These are phyloP conservation scores for Hippolais icterina DNA, from an alignment of 2,113 vertebrate species.

Conservation along the genomic window DNA sequence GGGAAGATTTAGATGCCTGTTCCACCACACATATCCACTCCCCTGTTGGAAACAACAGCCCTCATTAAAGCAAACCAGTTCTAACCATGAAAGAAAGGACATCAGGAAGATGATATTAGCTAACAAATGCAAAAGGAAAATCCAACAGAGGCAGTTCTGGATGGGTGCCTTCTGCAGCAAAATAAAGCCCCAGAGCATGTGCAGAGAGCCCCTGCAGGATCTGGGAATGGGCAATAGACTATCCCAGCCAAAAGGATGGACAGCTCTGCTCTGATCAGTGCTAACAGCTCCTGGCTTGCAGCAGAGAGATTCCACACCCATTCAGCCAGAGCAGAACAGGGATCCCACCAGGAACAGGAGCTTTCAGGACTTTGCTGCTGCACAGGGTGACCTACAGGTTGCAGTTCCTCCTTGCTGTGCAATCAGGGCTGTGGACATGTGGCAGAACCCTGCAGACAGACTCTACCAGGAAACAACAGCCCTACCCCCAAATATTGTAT, in stretches of 20 bases:
- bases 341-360: background rate
- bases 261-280: background rate
- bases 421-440: background rate
- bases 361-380: background rate
- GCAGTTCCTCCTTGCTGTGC: background rate
- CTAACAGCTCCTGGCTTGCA: background rate
- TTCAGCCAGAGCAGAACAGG: background rate
- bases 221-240: background rate
- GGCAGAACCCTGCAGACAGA: background rate
- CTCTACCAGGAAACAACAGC: background rate
- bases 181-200: background rate
- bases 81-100: background rate
- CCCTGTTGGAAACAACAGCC: slow-evolving; percentile 5
- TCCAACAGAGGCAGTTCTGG: background rate
- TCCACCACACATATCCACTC: background rate
- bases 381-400: background rate
- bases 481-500: background rate
- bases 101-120: background rate
- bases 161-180: background rate
- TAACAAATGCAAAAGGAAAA: background rate
- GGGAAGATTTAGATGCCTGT: background rate
- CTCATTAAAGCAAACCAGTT: slow-evolving; percentile 17
- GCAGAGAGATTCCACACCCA: background rate
- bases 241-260: background rate
- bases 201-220: background rate